Percentiles rank a stretch among this genome's conserved stretches.
Conservation (phyloP, 1,140 invertebrate species). For the Rhopalosiphum maidis region DNA sequence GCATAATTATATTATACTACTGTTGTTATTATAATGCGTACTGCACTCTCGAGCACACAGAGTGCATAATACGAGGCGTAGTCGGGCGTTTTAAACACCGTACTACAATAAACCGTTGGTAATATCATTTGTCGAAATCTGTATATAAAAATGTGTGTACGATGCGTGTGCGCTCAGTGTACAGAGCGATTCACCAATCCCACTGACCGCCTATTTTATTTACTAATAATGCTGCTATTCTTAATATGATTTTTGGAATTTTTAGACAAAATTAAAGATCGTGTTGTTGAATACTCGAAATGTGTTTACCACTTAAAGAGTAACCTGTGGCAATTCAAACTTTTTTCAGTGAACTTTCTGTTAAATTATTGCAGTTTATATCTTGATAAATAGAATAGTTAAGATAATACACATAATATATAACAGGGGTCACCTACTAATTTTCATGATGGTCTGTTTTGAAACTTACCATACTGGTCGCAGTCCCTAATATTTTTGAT, state of each 20-base stretch:
- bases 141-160: background rate
- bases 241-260: background rate
- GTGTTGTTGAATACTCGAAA: background rate
- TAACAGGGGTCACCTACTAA: too few relatives aligned
- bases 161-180: background rate
- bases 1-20: constrained; percentile 33
- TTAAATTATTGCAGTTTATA: too few relatives aligned
- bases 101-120: background rate
- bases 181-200: background rate
- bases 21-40: background rate
- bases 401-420: too few relatives aligned
- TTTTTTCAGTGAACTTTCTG: too few relatives aligned
- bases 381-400: too few relatives aligned
- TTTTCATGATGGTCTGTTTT: too few relatives aligned
- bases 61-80: background rate
- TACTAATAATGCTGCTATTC: background rate
- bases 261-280: background rate
- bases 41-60: background rate
- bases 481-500: too few relatives aligned
- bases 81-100: background rate
- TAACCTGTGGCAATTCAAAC: too few relatives aligned
- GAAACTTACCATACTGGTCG: too few relatives aligned
- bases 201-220: background rate
- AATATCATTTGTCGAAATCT: background rate
- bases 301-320: background rate